These are phyloP conservation scores for Aphidius colemani DNA, from an alignment of 2,888 invertebrate species.

Conservation along the genomic window DNA sequence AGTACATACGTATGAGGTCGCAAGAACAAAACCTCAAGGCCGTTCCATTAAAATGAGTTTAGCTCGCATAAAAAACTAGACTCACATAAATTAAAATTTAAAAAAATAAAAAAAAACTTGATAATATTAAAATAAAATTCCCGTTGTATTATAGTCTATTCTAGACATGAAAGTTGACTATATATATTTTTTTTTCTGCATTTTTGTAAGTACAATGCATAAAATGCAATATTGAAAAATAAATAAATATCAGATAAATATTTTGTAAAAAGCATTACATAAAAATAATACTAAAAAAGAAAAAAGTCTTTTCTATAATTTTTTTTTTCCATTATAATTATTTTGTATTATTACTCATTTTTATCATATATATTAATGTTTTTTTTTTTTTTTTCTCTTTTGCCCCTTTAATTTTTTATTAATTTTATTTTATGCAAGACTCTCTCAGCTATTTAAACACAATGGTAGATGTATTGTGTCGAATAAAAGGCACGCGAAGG, in stretches of 20 bases:
- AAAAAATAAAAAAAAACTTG: constrained; percentile 26
- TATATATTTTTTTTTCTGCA: neutral
- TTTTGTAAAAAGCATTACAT: too few relatives aligned
- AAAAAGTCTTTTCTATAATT: too few relatives aligned
- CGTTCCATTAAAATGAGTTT: constrained; percentile 43
- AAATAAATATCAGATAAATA: too few relatives aligned
- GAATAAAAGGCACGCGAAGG: constrained; percentile 26
- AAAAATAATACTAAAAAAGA: too few relatives aligned
- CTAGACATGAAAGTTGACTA: neutral
- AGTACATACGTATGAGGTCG: constrained; percentile 12
- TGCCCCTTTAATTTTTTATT: constrained; percentile 1
- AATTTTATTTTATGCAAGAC: constrained; percentile 8
- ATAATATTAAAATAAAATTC: constrained; percentile 17
- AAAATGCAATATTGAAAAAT: too few relatives aligned
- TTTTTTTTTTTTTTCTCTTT: constrained; percentile 7
- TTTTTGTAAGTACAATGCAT: neutral
- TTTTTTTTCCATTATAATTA: too few relatives aligned
- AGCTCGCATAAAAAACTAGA: constrained; percentile 42
- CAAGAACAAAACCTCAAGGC: constrained; percentile 52
- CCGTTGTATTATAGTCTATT: constrained; percentile 22
- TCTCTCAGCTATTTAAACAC: constrained; percentile 21
- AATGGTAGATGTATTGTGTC: constrained; percentile 23
- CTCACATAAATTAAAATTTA: neutral
- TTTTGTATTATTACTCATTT: neutral
- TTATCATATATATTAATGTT: neutral